Percentiles rank a stretch among this genome's conserved stretches.
Evolutionary conservation across 2,113 vertebrate species (phyloP).

Genomic region (Cnemophilus loriae): DNA sequence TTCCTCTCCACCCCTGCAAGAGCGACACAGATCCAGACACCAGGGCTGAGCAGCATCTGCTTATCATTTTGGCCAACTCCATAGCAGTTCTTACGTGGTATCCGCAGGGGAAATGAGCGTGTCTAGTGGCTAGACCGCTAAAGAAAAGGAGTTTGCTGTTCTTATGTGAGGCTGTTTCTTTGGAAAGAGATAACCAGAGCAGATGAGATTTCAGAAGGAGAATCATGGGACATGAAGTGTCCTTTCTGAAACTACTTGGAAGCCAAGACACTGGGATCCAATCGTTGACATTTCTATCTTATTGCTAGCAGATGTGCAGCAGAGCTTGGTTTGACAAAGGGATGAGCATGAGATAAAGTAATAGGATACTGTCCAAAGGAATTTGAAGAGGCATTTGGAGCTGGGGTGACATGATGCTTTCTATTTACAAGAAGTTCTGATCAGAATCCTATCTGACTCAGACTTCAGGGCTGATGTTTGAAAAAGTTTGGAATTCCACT

Average conservation of each 20-base stretch:
- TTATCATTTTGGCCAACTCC: conserved; percentile 4
- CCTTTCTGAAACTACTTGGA: not conserved
- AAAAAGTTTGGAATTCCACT: not conserved
- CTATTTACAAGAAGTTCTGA: not conserved
- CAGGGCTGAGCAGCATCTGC: not conserved
- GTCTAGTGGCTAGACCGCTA: not conserved
- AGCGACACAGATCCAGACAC: accelerated
- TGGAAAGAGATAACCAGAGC: not conserved
- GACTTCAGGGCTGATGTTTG: not conserved
- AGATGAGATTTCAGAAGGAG: not conserved
- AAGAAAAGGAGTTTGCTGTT: not conserved
- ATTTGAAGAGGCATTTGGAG: not conserved
- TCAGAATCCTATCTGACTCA: not conserved
- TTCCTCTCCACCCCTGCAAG: not conserved
- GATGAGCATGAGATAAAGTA: not conserved
- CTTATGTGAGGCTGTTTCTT: not conserved
- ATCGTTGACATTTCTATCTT: not conserved
- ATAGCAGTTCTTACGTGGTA: not conserved
- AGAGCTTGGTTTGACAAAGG: not conserved
- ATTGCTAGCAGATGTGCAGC: not conserved
- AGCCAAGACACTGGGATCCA: not conserved
- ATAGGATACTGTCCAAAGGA: not conserved
- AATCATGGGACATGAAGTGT: not conserved
- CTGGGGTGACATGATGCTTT: not conserved
- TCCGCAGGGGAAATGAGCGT: not conserved